These are phyloP conservation scores for Sander vitreus DNA, from an alignment of 2,113 vertebrate species.

Conservation along the genomic window DNA sequence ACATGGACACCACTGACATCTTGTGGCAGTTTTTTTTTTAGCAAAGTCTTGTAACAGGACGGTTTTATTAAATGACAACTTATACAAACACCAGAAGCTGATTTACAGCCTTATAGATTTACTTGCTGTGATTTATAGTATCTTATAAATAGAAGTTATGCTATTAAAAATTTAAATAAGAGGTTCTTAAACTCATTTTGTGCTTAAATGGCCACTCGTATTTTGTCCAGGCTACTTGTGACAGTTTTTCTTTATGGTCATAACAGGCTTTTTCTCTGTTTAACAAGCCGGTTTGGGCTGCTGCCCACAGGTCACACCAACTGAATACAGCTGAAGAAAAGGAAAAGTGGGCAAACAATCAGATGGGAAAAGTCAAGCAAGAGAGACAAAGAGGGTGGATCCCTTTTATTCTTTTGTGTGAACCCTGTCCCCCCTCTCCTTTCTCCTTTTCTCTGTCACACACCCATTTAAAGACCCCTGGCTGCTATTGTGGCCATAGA, in stretches of 20 bases:
- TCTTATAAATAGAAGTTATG: background rate
- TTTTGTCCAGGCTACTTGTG: background rate
- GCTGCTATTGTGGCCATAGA: slow-evolving; percentile 84
- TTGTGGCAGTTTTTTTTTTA: slow-evolving; percentile 66
- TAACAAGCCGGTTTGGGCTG: slow-evolving; percentile 50
- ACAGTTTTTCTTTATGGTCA: background rate
- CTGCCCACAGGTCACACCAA: slow-evolving; percentile 69
- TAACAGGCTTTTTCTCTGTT: slow-evolving; percentile 44
- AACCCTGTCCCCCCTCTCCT: slow-evolving; percentile 64
- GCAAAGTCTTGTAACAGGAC: background rate
- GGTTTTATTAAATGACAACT: background rate
- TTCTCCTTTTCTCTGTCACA: slow-evolving; percentile 76
- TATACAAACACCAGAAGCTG: slow-evolving; percentile 33
- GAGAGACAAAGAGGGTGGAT: slow-evolving; percentile 75
- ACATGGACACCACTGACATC: slow-evolving; percentile 86
- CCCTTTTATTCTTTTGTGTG: slow-evolving; percentile 82
- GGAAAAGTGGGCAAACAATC: slow-evolving; percentile 82
- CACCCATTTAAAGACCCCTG: slow-evolving; percentile 81
- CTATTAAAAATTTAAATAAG: background rate
- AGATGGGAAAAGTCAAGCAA: slow-evolving; percentile 83
- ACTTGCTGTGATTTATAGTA: slow-evolving; percentile 6
- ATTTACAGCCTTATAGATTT: slow-evolving; percentile 41
- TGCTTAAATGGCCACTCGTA: background rate
- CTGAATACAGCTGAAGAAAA: slow-evolving; percentile 77
- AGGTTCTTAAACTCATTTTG: background rate